Base-by-base conservation (phyloP, 2,888 invertebrate genomes). In the Phymatocera aterrima region DNA sequence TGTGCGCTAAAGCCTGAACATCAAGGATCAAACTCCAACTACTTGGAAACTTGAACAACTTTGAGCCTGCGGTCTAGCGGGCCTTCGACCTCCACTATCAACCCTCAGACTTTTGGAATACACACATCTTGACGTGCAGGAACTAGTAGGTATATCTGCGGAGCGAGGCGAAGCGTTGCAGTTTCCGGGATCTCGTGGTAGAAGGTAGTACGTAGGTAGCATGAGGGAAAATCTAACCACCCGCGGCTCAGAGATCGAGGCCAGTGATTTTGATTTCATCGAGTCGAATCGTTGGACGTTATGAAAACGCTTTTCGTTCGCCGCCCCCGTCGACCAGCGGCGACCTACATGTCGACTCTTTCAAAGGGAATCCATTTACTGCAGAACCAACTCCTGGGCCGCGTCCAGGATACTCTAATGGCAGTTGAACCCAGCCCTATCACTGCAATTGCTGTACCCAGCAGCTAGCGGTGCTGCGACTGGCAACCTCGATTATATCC, bases 251-350 rank as follows among this genome's bases (percentile, higher is more conserved):
- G 10, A 72, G 78, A 78, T 78, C 60, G 78, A 74, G 74, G 78
- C 57, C 74, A 60, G 46, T 46, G 74, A 78, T 78, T 78, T 74
- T 40, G 72, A 24, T 57, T 31, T 40, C 54, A 15, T 24, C 34
- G 64, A 57, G 46, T 77, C 24, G 48, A 74, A 60, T 78, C 78
- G 74, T 34, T 40, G 2, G 12, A 46, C 85, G 84, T 87, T 87
- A 87, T 87, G 87, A 86, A 86, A 87, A 85, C 83, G 81, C 81
- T 83, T 83, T 79, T 70, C 54, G 84, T 79, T 70, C 37, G 18
- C 65, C 21, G 21, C 48, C 60, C 37, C 2, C 48, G 60, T 65
- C 78, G 81, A 80, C 78, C 70, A 77, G 78, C 48, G 60, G 57
- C 78, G 81, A 80, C 78, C 70, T 78, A 80, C 54, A 77, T 46